A percentile compares a stretch with the other conserved stretches of the same genome.
Evolutionary conservation across 2,888 invertebrate species (phyloP).

Genomic region (Xanthostigma xanthostigma): DNA sequence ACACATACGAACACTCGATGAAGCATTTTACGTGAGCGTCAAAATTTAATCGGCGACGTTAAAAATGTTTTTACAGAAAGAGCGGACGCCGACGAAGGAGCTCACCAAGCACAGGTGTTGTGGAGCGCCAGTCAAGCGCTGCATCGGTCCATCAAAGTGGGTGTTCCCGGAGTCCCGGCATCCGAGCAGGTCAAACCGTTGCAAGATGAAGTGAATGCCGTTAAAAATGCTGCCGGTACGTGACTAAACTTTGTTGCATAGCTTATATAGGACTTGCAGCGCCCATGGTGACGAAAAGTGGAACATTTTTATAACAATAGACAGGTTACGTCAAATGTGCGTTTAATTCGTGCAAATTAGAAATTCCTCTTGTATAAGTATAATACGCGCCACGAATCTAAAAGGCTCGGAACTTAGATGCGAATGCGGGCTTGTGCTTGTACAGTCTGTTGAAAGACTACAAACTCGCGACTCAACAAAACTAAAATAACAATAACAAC

Average conservation of each 20-base stretch:
- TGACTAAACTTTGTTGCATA: constrained; percentile 5
- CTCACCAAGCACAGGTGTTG: constrained; percentile 69
- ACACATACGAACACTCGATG: constrained; percentile 8
- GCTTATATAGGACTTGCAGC: too few relatives aligned
- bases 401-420: too few relatives aligned
- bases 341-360: too few relatives aligned
- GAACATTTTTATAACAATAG: too few relatives aligned
- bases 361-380: too few relatives aligned
- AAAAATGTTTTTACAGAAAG: constrained; percentile 35
- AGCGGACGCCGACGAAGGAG: constrained; percentile 55
- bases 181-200: constrained; percentile 44
- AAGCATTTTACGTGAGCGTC: constrained; percentile 3
- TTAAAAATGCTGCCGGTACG: constrained; percentile 60
- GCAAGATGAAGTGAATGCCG: constrained; percentile 52
- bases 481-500: too few relatives aligned
- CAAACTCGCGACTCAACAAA: too few relatives aligned
- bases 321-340: too few relatives aligned
- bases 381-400: too few relatives aligned
- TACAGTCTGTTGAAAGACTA: too few relatives aligned
- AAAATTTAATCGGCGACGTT: background rate
- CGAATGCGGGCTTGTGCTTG: too few relatives aligned
- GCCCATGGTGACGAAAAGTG: too few relatives aligned
- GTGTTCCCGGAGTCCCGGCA: constrained; percentile 36
- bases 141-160: constrained; percentile 54
- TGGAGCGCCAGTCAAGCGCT: constrained; percentile 91